These are phyloP conservation scores for Paramisgurnus dabryanus DNA, from an alignment of 2,113 vertebrate genomes.

Conservation along the genomic window DNA sequence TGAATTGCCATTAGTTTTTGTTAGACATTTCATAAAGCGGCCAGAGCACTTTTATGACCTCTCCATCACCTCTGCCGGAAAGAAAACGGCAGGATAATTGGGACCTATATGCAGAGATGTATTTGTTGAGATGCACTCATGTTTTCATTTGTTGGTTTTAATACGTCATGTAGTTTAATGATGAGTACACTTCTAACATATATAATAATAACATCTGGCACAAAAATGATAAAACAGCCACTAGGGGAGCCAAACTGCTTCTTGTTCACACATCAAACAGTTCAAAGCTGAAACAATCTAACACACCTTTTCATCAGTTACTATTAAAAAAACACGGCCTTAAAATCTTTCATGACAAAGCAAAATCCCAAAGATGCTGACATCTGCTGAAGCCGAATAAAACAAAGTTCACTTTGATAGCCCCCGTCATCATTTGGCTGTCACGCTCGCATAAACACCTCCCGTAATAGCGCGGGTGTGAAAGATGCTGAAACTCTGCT, in stretches of 20 bases:
- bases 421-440: conserved; percentile 36
- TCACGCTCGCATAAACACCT: conserved; percentile 47
- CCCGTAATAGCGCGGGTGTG: conserved; percentile 46
- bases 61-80: not conserved
- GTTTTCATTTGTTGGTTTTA: not conserved
- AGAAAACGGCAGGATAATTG: conserved; percentile 13
- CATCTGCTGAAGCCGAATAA: conserved; percentile 41
- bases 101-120: not conserved
- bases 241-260: no score
- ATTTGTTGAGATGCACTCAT: not conserved
- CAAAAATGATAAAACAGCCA: no score
- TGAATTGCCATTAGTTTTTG: no score
- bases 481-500: conserved; percentile 36
- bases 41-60: no score
- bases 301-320: not conserved
- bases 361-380: not conserved
- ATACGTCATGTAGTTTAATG: no score
- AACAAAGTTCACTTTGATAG: conserved; percentile 33
- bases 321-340: not conserved
- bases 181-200: no score
- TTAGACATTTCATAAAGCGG: no score
- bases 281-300: not conserved
- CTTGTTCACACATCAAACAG: not conserved
- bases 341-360: conserved; percentile 3
- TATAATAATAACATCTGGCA: no score